Evolutionary conservation across 2,113 vertebrate species (phyloP), one percentile per base, ranked within the genome.

Genomic region (Taxidea taxus): DNA sequence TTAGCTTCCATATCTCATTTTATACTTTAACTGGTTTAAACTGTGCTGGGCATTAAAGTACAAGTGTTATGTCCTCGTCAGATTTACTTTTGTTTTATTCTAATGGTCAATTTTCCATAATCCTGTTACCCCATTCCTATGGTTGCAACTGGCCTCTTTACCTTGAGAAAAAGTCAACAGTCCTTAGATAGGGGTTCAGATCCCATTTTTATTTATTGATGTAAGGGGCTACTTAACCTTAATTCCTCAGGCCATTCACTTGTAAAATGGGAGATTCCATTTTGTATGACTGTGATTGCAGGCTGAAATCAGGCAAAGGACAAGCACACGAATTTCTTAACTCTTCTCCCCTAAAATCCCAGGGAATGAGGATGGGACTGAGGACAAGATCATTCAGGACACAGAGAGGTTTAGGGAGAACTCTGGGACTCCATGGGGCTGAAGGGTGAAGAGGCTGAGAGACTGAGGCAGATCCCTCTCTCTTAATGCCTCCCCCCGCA

Each of bases 401-500:
- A 21, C 2, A 0, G 34, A 58, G 37, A 13, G 25, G 23, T 39
- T 47, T 27, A 27, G 23, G 56, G 25, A 39, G 3, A 87, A 66
- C 14, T 29, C 37, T 1, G 21, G 54, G 4, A 72, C 18, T 37
- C 10, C 62, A 51, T 11, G 9, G 15, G 37, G 14, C 4, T 14
- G 15, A 14, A 37, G 7, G 42, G 13, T 18, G 6, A 31, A n/a
- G 34, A 31, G 25, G 20, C 23, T 12, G 21, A 12, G 10, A 27
- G 4, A 4, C 3, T 2, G 12, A 68, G 47, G 49, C 23, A 68
- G 37, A 31, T 25, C 27, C 18, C 44, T 4, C 6, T 51, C 12
- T 15, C 4, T 4, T 21, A 27, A 16, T 2, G 4, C 37, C 68
- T 11, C 4, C 44, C 8, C 27, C 42, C 27, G 3, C 1, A 3